Percentiles rank a stretch among this genome's conserved stretches.
phyloP scores from a whole-genome alignment of 53 echinoderm and acorn worm genomes.

The Stichopus horrens region DNA sequence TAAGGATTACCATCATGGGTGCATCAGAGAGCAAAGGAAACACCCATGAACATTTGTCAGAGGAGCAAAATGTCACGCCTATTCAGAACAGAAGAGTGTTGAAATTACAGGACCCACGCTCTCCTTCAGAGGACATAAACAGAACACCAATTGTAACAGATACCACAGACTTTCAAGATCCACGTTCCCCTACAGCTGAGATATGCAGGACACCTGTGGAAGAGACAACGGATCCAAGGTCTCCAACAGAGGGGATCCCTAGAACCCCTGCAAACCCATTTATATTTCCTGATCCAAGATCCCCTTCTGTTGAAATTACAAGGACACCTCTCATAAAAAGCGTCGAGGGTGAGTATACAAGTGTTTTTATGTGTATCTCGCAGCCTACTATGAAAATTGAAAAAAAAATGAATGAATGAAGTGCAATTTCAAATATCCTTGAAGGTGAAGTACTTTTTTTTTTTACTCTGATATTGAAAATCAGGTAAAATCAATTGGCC shows the following conservation, averaged over 20 bases:
- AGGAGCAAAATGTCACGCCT: slow-evolving; percentile 66
- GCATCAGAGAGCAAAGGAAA: slow-evolving; percentile 63
- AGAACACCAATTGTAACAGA: slow-evolving; percentile 73
- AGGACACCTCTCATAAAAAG: slow-evolving; percentile 79
- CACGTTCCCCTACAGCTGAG: slow-evolving; percentile 62
- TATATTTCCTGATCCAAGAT: slow-evolving; percentile 80
- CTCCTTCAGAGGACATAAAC: slow-evolving; percentile 72
- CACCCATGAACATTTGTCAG: slow-evolving; percentile 38
- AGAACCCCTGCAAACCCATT: slow-evolving; percentile 53
- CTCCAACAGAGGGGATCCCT: slow-evolving; percentile 75
- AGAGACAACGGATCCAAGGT: slow-evolving; percentile 79
- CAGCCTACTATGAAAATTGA: no score
- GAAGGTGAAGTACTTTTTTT: no score
- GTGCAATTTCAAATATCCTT: no score
- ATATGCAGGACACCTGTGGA: slow-evolving; percentile 77
- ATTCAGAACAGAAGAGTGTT: slow-evolving; percentile 57
- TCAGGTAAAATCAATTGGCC: no score
- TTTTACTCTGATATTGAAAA: no score
- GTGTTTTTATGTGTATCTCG: no score
- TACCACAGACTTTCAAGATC: slow-evolving; percentile 64
- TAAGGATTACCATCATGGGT: slow-evolving; percentile 72
- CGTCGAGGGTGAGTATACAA: slow-evolving; percentile 25
- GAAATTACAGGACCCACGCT: slow-evolving; percentile 78
- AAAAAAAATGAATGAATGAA: no score
- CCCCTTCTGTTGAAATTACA: slow-evolving; percentile 67